Base-by-base conservation (phyloP, 23 tunicate species). In the Ascidia mentula region DNA sequence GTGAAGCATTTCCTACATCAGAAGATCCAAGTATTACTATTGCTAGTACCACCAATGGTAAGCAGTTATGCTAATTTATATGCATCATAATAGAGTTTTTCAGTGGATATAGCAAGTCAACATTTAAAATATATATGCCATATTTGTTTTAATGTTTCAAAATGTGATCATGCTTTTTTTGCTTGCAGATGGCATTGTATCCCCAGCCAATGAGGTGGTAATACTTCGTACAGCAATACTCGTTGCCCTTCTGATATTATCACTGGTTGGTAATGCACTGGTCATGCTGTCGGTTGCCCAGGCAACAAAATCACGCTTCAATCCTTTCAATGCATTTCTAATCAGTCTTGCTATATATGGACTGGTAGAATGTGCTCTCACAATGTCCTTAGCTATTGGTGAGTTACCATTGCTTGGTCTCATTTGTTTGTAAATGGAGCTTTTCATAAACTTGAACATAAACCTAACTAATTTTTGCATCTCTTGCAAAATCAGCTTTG, bases 331-430 rank as follows among this genome's bases (percentile, higher is more conserved):
- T 77, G 80, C 90, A 6, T 91, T 87, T 45, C 20, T 91, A 30
- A 40, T 86, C 46, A 91, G 97, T 45, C 77, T 91, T 87, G 87
- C 97, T 13, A 46, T 82, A 18, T 91, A 74, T 86, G 89, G 90
- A 22, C 75, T 91, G 53, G 79, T 91, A 0, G 97, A 91, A 73
- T 91, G 97, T 60, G 76, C 97, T 3, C 83, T 91, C 18, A 91
- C 97, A 8, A 91, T 91, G 84, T 91, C 97, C 0, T 39, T 91
- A 1, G 90, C 97, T 0, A 91, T 82, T 75, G 97, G 97, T 91
- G 33, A 82, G 53, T 53, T 53, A 28, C 65, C 15, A 15, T 20
- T 20, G 24, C 13, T 5, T 53, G 65, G 13, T 53, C 24, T 53
- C 12, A 42, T 42, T 42, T 42, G 53, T 9, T 9, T 9, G 15